Percentiles rank a stretch among this genome's conserved stretches.
These are phyloP conservation scores for Oppia nitens DNA, from an alignment of 1,140 invertebrate species.

Conservation along the genomic window DNA sequence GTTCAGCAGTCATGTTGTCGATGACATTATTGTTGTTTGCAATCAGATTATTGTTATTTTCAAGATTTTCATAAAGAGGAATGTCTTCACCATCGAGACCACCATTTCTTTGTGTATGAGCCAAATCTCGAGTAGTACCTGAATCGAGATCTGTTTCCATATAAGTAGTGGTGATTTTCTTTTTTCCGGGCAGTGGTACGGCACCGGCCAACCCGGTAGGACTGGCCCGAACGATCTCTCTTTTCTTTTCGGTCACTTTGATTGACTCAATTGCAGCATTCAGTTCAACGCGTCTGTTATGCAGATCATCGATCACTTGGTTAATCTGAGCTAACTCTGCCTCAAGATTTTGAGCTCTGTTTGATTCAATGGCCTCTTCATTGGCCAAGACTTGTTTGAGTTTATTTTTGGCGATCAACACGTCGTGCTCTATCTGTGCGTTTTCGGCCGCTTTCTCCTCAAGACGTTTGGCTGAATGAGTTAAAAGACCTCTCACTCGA, in stretches of 20 bases:
- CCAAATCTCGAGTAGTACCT: slow-evolving; percentile 29
- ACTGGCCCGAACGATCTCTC: slow-evolving; percentile 10
- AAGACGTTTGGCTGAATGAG: slow-evolving; percentile 76
- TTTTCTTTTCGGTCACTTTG: slow-evolving; percentile 41
- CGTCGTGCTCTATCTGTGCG: slow-evolving; percentile 64
- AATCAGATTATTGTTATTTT: slow-evolving; percentile 1
- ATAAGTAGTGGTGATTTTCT: slow-evolving; percentile 17
- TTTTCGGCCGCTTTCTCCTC: slow-evolving; percentile 79
- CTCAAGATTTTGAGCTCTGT: slow-evolving; percentile 35
- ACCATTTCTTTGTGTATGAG: neutral
- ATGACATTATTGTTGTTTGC: neutral
- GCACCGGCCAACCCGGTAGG: slow-evolving; percentile 19
- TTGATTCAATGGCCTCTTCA: slow-evolving; percentile 17
- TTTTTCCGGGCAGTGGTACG: slow-evolving; percentile 25
- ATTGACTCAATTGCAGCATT: slow-evolving; percentile 60
- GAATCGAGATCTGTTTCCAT: slow-evolving; percentile 10
- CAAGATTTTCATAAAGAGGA: slow-evolving; percentile 20
- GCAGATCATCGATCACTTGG: slow-evolving; percentile 60
- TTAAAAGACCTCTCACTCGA: slow-evolving; percentile 59
- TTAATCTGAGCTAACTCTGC: slow-evolving; percentile 64
- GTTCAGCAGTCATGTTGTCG: neutral
- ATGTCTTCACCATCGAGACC: slow-evolving; percentile 15
- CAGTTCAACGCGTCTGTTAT: slow-evolving; percentile 59
- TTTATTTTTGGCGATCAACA: slow-evolving; percentile 63
- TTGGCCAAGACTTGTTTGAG: slow-evolving; percentile 44